Conservation (phyloP, 2,888 invertebrate species). For the Brachylomia viminalis region DNA sequence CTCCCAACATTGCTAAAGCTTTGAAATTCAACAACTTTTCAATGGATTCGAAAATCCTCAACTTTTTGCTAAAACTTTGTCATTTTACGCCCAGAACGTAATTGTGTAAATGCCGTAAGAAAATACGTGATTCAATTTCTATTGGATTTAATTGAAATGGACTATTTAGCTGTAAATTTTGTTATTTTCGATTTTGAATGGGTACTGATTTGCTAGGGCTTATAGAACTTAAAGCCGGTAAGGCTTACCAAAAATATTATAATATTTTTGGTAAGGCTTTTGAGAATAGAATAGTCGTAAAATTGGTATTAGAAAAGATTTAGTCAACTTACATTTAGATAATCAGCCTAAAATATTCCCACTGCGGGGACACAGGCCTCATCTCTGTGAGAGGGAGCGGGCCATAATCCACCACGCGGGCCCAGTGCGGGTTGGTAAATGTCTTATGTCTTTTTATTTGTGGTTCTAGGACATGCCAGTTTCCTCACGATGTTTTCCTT, state of each 20-base stretch:
- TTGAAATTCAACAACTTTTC: constrained; percentile 63
- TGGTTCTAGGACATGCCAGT: too few relatives aligned
- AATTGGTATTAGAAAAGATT: neutral
- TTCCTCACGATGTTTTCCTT: too few relatives aligned
- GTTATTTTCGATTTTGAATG: constrained; percentile 31
- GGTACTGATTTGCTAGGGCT: constrained; percentile 2
- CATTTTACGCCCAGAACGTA: constrained; percentile 61
- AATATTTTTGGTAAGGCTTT: neutral
- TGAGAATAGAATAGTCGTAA: neutral
- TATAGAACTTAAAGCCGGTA: constrained; percentile 8
- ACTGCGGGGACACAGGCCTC: too few relatives aligned
- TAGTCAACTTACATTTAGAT: neutral
- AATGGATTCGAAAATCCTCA: constrained; percentile 63
- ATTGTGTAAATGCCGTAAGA: constrained; percentile 63
- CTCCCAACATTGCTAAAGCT: constrained; percentile 46
- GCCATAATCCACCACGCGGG: too few relatives aligned
- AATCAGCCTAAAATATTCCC: too few relatives aligned
- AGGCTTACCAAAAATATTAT: too few relatives aligned
- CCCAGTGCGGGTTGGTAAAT: too few relatives aligned
- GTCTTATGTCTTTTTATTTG: too few relatives aligned
- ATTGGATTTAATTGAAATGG: constrained; percentile 55
- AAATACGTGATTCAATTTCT: constrained; percentile 67
- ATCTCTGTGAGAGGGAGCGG: too few relatives aligned
- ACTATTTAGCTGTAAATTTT: constrained; percentile 43
- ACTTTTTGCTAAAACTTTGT: constrained; percentile 67